Base-by-base conservation (phyloP, 2,797 vertebrate species). In the Labeo calbasu region DNA sequence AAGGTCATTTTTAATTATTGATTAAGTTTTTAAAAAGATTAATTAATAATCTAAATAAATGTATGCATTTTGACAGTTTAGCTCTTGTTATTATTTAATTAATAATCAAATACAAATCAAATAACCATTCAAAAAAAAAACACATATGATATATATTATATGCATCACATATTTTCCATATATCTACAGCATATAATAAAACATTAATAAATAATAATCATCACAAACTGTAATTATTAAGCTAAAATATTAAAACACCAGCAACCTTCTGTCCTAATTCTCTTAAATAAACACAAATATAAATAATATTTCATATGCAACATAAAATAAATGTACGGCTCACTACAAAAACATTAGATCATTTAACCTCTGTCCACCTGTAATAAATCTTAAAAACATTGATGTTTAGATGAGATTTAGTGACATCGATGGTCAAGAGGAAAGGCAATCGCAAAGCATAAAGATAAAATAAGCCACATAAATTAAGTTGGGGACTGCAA, bases 401-500 rank as follows among this genome's bases (percentile, higher is more conserved):
- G 28, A 40, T 53, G 17, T 55, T 55, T 28, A 59, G 32, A n/a
- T 2, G 12, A 57, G 53, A 59, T 43, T 59, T 23, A 9, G 53
- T n/a, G 55, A n/a, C 75, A 40, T 59, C 21, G 23, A 59, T 77
- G 76, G 57, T 63, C 76, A 78, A 46, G 76, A 78, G n/a, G 14
- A 79, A 50, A 79, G 25, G 23, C 15, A 65, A 32, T 17, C 15
- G 6, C n/a, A 72, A 77, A 73, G 25, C 46, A 70, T 55, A 66
- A 76, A 79, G 13, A 68, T 46, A 69, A 66, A 72, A 71, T 51
- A 72, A 32, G 59, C 17, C 5, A 76, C 8, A 66, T 65, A 23
- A 79, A n/a, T 63, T 25, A 78, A 32, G 46, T 48, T 59, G 28
- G 43, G 50, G 51, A 43, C 65, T 71, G 77, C 50, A 85, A 77